These are phyloP conservation scores for Pyrgus malvae DNA, from an alignment of 2,888 invertebrate genomes.

Conservation along the genomic window DNA sequence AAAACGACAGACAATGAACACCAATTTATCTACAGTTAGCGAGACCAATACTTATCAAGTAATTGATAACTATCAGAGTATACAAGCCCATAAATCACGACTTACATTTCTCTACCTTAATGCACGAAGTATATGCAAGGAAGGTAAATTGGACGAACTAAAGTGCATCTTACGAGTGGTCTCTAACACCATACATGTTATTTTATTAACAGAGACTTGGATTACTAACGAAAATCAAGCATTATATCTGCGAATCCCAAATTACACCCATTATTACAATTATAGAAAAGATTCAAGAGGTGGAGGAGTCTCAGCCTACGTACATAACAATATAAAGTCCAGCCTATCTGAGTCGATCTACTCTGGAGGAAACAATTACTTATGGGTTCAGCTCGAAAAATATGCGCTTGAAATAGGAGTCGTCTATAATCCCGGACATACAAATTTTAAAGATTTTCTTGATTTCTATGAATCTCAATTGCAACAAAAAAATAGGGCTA, in stretches of 20 bases:
- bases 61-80: slow-evolving; percentile 1
- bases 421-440: slow-evolving; percentile 6
- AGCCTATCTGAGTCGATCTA: slow-evolving; percentile 3
- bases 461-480: slow-evolving; percentile 1
- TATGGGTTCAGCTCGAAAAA: not conserved
- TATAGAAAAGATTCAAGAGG: slow-evolving; percentile 9
- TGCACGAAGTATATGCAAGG: not conserved
- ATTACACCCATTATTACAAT: slow-evolving; percentile 8
- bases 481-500: slow-evolving; percentile 20
- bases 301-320: slow-evolving; percentile 4
- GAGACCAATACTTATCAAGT: slow-evolving; percentile 24
- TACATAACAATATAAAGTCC: not conserved
- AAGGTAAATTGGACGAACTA: slow-evolving; percentile 5
- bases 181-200: not conserved
- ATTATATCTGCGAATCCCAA: not conserved
- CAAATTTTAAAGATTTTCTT: slow-evolving; percentile 8
- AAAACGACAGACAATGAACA: slow-evolving; percentile 17
- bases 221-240: slow-evolving; percentile 4
- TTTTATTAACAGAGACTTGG: slow-evolving; percentile 14
- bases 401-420: slow-evolving; percentile 9
- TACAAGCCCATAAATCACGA: slow-evolving; percentile 1
- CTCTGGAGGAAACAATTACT: slow-evolving; percentile 6
- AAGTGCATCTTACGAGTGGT: slow-evolving; percentile 2
- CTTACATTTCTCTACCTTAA: slow-evolving; percentile 11
- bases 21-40: not conserved